These are phyloP conservation scores for Scaptomyza montana DNA, from an alignment of 1,140 invertebrate species.

Conservation along the genomic window DNA sequence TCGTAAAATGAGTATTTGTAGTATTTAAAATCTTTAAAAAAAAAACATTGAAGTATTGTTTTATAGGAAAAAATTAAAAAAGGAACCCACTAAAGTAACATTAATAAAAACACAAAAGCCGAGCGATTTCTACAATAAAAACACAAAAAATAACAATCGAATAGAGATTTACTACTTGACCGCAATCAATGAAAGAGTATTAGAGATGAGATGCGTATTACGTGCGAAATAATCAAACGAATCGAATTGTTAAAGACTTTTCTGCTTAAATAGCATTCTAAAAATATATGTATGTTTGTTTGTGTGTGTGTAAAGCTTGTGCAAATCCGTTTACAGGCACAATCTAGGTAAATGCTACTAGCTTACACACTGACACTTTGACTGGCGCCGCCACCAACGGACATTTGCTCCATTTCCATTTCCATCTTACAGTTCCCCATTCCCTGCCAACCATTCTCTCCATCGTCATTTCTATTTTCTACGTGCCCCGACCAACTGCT, in stretches of 20 bases:
- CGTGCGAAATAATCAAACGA: not conserved
- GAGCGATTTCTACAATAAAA: not conserved
- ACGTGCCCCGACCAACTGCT: conserved; percentile 61
- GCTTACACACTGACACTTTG: conserved; percentile 79
- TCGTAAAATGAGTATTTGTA: not conserved
- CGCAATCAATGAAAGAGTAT: conserved; percentile 4
- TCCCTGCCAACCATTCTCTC: not conserved
- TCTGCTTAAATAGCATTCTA: conserved; percentile 7
- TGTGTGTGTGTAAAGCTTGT: conserved; percentile 37
- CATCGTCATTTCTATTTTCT: conserved; percentile 50
- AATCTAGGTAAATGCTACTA: conserved; percentile 75
- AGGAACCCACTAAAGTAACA: too few species aligned
- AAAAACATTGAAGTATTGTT: not conserved
- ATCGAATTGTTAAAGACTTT: conserved; percentile 20
- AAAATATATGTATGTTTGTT: conserved; percentile 42
- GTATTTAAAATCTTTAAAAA: conserved; percentile 1
- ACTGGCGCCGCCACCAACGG: conserved; percentile 52
- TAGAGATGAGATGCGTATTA: not conserved
- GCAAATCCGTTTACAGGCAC: conserved; percentile 42
- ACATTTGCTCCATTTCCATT: conserved; percentile 63
- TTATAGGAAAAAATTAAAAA: too few species aligned
- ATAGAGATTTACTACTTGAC: conserved; percentile 14
- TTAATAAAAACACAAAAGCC: too few species aligned
- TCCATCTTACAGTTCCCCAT: conserved; percentile 13
- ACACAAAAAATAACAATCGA: not conserved